A percentile compares a stretch with the other conserved stretches of the same genome.
These are phyloP conservation scores for Catharus fuscescens DNA, from an alignment of 2,113 vertebrate genomes.

Conservation along the genomic window DNA sequence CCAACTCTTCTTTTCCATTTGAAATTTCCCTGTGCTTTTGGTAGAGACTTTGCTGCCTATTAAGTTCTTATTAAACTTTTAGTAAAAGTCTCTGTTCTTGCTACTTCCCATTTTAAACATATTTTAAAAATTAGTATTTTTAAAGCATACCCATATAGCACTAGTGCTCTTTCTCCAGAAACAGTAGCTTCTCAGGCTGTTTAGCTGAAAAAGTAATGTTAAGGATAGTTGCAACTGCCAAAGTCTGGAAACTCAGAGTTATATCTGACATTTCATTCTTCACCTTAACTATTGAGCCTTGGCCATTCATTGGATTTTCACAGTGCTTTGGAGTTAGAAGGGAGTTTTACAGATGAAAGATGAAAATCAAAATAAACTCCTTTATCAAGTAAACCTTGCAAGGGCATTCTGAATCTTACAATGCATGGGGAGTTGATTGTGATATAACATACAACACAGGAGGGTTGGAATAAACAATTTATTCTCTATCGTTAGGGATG, in stretches of 20 bases:
- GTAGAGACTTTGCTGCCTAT: background rate
- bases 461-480: constrained; percentile 59
- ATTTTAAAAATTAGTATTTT: background rate
- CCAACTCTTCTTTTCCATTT: background rate
- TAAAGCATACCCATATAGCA: background rate
- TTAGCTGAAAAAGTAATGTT: constrained; percentile 41
- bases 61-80: background rate
- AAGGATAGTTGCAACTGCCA: constrained; percentile 45
- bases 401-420: constrained; percentile 52
- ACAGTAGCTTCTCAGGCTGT: background rate
- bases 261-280: constrained; percentile 53
- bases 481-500: constrained; percentile 49
- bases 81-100: background rate
- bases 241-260: constrained; percentile 46
- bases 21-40: background rate
- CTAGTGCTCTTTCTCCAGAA: background rate
- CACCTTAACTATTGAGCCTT: constrained; percentile 64
- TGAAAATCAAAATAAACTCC: constrained; percentile 67
- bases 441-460: constrained; percentile 44
- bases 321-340: constrained; percentile 59
- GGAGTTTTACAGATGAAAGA: constrained; percentile 65
- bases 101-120: background rate
- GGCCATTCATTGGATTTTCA: constrained; percentile 60
- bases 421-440: constrained; percentile 39
- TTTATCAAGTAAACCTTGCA: constrained; percentile 62